A percentile compares a stretch with the other conserved stretches of the same genome.
Conservation (phyloP, 2,113 vertebrate species). For the Aix galericulata region DNA sequence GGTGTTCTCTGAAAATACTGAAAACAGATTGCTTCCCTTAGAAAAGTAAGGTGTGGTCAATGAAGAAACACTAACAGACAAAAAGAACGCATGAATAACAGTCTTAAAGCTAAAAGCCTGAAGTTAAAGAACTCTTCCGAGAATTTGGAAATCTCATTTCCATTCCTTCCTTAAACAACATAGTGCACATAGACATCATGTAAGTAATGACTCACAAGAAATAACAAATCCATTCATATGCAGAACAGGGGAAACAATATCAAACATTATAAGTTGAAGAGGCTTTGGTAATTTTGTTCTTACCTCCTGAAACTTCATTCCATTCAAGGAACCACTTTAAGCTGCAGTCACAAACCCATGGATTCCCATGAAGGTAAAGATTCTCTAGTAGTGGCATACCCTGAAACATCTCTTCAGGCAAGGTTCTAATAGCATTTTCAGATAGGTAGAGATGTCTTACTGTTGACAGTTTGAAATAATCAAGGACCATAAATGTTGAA, state of each 20-base stretch:
- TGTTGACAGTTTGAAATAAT: conserved; percentile 84
- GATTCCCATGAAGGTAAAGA: conserved; percentile 90
- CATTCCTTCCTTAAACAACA: neutral
- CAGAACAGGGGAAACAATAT: neutral
- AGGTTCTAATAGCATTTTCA: conserved; percentile 81
- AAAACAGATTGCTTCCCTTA: neutral
- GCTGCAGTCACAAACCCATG: conserved; percentile 88
- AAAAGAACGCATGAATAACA: neutral
- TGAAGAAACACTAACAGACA: neutral
- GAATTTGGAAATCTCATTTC: neutral
- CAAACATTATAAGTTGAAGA: neutral
- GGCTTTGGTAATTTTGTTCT: neutral
- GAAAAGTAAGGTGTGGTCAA: neutral
- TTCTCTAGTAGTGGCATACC: conserved; percentile 86
- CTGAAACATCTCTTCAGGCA: conserved; percentile 76
- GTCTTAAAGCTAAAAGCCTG: neutral
- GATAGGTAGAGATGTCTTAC: conserved; percentile 88
- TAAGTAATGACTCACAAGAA: neutral
- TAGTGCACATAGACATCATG: neutral
- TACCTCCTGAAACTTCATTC: conserved; percentile 81
- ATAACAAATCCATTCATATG: neutral
- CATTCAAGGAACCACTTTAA: conserved; percentile 84
- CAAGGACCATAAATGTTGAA: conserved; percentile 82
- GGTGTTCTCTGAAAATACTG: neutral
- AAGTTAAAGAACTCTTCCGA: neutral